Percentiles rank a stretch among this genome's conserved stretches.
Evolutionary conservation across 2,888 invertebrate species (phyloP).

Genomic region (Sarcophaga subvicina): DNA sequence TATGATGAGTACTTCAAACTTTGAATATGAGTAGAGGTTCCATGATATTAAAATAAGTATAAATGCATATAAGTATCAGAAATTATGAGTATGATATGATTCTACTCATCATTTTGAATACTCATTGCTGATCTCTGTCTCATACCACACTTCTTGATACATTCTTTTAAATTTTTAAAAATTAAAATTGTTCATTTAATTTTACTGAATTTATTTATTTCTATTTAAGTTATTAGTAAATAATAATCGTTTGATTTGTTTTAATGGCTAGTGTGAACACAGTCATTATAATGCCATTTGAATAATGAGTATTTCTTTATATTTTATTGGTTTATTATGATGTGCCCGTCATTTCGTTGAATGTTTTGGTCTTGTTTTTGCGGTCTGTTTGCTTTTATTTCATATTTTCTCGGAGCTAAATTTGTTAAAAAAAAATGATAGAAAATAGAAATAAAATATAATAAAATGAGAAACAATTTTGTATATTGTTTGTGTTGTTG

Average conservation of each 20-base stretch:
- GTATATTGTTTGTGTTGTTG: not conserved
- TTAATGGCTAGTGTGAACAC: slow-evolving; percentile 12
- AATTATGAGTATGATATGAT: too few species aligned
- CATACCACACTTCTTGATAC: too few species aligned
- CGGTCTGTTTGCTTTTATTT: not conserved
- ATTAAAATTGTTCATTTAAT: too few species aligned
- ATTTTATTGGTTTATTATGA: slow-evolving; percentile 62
- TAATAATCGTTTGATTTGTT: not conserved
- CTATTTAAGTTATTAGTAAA: too few species aligned
- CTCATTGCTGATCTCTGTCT: too few species aligned
- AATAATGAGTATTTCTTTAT: slow-evolving; percentile 54
- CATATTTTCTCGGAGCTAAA: slow-evolving; percentile 12
- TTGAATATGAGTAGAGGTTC: too few species aligned
- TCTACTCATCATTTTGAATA: too few species aligned
- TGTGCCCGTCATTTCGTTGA: slow-evolving; percentile 34
- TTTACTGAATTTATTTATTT: too few species aligned
- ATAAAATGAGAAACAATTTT: not conserved
- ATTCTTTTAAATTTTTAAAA: too few species aligned
- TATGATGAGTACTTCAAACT: too few species aligned
- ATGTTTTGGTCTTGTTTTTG: slow-evolving; percentile 20
- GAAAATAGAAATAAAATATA: not conserved
- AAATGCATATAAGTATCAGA: too few species aligned
- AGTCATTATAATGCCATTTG: slow-evolving; percentile 13
- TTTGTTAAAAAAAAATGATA: not conserved
- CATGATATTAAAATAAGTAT: too few species aligned